These are phyloP conservation scores for Panthera leo DNA, from an alignment of 2,113 vertebrate species.

Conservation along the genomic window DNA sequence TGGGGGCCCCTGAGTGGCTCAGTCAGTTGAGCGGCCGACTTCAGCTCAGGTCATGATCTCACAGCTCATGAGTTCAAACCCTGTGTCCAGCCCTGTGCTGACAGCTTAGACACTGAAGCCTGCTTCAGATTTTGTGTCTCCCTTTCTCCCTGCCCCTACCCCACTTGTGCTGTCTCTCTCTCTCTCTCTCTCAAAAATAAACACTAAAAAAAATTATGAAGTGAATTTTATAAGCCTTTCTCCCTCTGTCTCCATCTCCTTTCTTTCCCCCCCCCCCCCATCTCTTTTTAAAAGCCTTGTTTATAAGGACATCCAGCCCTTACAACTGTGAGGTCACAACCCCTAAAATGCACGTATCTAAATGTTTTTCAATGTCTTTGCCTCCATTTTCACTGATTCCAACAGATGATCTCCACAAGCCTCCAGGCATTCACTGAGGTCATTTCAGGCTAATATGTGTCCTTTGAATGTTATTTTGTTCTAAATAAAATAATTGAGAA, in stretches of 20 bases:
- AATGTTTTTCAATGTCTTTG: background rate
- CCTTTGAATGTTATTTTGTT: background rate
- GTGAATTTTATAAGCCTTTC: background rate
- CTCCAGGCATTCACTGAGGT: background rate
- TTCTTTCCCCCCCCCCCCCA: background rate
- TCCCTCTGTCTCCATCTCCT: background rate
- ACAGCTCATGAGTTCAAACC: too few relatives aligned
- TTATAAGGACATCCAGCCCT: background rate
- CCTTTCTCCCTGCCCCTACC: too few relatives aligned
- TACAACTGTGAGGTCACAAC: background rate
- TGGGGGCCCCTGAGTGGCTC: too few relatives aligned
- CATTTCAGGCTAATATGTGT: background rate
- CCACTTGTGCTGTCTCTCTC: too few relatives aligned
- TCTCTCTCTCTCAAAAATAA: too few relatives aligned
- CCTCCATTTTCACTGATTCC: background rate
- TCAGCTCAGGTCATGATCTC: too few relatives aligned
- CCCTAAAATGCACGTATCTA: background rate
- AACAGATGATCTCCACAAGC: background rate
- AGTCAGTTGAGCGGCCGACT: too few relatives aligned
- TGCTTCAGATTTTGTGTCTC: too few relatives aligned
- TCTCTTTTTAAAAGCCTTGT: background rate
- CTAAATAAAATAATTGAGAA: slow-evolving; percentile 8
- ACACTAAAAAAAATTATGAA: background rate
- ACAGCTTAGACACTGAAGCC: too few relatives aligned
- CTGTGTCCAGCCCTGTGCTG: too few relatives aligned